A percentile compares a stretch with the other conserved stretches of the same genome.
Conservation (phyloP, 2,113 vertebrate species). For the Otocyon megalotis region DNA sequence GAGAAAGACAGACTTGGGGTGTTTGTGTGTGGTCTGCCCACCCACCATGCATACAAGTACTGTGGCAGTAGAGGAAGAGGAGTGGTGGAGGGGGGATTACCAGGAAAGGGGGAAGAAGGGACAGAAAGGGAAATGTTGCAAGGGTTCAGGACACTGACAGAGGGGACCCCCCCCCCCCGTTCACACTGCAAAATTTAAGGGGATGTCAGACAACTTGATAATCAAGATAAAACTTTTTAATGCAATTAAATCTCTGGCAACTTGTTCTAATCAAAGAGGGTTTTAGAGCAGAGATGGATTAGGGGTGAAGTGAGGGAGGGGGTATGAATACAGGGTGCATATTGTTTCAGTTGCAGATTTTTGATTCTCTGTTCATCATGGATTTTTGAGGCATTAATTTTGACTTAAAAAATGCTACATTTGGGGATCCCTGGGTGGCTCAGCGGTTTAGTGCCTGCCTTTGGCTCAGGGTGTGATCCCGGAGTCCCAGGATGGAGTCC, state of each 20-base stretch:
- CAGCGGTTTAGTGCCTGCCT: no score
- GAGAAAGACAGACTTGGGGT: background rate
- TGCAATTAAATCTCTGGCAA: background rate
- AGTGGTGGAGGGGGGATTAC: no score
- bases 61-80: background rate
- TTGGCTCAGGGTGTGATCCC: no score
- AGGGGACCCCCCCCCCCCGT: background rate
- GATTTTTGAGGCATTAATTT: background rate
- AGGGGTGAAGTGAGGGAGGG: fast-evolving
- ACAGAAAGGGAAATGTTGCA: background rate
- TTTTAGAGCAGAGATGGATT: background rate
- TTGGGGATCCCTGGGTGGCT: no score
- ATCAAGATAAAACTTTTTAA: background rate
- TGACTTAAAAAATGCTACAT: background rate
- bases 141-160: background rate
- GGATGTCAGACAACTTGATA: background rate
- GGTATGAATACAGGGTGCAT: background rate
- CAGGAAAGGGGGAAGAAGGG: background rate
- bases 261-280: background rate
- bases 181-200: background rate
- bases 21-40: background rate
- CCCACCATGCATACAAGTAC: background rate
- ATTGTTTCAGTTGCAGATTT: background rate
- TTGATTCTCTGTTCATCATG: background rate
- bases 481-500: no score